Percentiles rank a stretch among this genome's conserved stretches.
Conservation (phyloP, 2,888 invertebrate species). For the Diplolepis rosae region DNA sequence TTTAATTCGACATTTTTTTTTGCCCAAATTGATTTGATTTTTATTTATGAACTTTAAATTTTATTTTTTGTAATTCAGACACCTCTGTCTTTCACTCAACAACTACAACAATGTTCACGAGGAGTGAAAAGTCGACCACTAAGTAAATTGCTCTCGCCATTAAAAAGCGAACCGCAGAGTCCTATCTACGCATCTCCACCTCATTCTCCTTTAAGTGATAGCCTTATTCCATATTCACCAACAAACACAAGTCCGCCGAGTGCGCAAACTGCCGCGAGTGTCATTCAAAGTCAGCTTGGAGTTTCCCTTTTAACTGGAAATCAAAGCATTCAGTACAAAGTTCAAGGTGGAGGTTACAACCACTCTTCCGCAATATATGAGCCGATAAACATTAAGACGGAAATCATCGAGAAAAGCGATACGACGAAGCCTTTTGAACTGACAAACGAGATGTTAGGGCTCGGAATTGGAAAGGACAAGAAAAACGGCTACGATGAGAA, state of each 20-base stretch:
- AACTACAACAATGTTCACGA: constrained; percentile 89
- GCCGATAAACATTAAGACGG: constrained; percentile 68
- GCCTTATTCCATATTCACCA: constrained; percentile 74
- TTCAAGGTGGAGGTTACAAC: constrained; percentile 62
- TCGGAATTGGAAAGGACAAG: constrained; percentile 64
- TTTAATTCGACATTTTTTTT: no score
- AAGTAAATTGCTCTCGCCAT: constrained; percentile 77
- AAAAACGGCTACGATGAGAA: constrained; percentile 67
- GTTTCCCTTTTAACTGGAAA: constrained; percentile 68
- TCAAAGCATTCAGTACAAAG: constrained; percentile 68
- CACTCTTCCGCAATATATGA: constrained; percentile 68
- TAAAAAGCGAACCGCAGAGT: constrained; percentile 81
- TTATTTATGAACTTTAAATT: constrained; percentile 22
- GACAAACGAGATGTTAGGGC: constrained; percentile 71
- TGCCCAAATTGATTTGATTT: neutral
- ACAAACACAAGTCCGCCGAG: constrained; percentile 71
- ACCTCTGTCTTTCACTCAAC: constrained; percentile 93
- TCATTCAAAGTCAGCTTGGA: constrained; percentile 70
- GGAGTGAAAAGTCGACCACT: constrained; percentile 80
- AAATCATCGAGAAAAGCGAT: constrained; percentile 66
- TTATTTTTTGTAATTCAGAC: constrained; percentile 66
- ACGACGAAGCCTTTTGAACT: constrained; percentile 67
- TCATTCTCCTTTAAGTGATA: constrained; percentile 81
- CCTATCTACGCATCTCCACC: constrained; percentile 89
- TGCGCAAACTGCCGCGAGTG: constrained; percentile 70